Base-by-base conservation (phyloP, 1,140 invertebrate species). In the Heliothis virescens region DNA sequence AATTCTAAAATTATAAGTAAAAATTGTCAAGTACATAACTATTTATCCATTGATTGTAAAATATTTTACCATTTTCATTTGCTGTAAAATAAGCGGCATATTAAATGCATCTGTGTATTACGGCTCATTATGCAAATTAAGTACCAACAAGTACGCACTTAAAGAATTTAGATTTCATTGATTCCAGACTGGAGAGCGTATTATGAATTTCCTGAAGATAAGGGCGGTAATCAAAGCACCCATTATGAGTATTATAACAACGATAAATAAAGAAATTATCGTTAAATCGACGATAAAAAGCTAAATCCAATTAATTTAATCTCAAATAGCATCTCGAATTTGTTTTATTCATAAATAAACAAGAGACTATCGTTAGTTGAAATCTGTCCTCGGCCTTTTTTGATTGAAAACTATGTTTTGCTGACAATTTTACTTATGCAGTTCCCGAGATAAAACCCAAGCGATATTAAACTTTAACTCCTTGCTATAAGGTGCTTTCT, bases 371-470 rank as follows among this genome's bases (percentile, higher is more conserved):
- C 85, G 75, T 80, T 77, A 75, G 79, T 73, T 74, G 50, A 80
- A 83, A 87, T 87, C 85, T 85, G 82, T 87, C 80, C 75, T 85
- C 80, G 16, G 63, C 21, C 79, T 67, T 78, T 78, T 84, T 83
- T 86, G 62, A 86, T 82, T 81, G 67, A 83, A 82, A 79, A 82
- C 76, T 82, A 52, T 63, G 52, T 63, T 63, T 76, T 76, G 55
- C 21, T 9, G 76, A 79, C 59, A 73, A 82, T 53, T 9, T 79
- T 59, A 53, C 4, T 0, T n/a, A 21, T 52, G 21, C 60, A 16
- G 41, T 15, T 52, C 0, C 5, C 1, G 1, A 76, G 63, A 7
- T 9, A 11, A 53, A 63, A 50, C 12, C 0, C 47, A 53, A 1
- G 5, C 12, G 3, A 52, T 4, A 26, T n/a, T 63, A 2, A 13